Evolutionary conservation across 1,140 invertebrate species (phyloP).

Genomic region (Drosophila novamexicana): DNA sequence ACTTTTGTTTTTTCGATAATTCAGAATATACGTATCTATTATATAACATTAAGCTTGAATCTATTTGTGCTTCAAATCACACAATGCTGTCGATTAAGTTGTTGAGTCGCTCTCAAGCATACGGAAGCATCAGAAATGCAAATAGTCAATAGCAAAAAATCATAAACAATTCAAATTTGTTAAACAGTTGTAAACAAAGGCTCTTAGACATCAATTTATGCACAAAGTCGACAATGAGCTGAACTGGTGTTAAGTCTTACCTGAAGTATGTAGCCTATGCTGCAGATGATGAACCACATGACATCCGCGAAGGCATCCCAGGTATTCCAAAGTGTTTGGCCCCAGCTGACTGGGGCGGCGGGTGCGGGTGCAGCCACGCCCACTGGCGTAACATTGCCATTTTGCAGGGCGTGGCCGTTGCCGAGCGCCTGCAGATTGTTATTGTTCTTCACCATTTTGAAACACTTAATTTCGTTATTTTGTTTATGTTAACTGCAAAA

Average conservation of each 20-base stretch:
- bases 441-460: constrained; percentile 72
- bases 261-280: constrained; percentile 85
- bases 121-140: constrained; percentile 27
- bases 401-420: constrained; percentile 55
- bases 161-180: constrained; percentile 23
- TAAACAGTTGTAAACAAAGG: constrained; percentile 31
- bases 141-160: constrained; percentile 5
- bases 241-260: constrained; percentile 37
- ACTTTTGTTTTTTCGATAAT: neutral
- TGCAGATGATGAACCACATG: constrained; percentile 87
- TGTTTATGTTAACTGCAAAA: constrained; percentile 32
- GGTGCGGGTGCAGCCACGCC: constrained; percentile 24
- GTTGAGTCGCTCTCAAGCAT: constrained; percentile 15
- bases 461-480: constrained; percentile 19
- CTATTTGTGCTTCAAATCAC: constrained; percentile 26
- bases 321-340: constrained; percentile 68
- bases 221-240: constrained; percentile 13
- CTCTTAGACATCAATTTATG: neutral
- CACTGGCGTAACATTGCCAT: constrained; percentile 53
- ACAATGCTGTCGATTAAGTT: constrained; percentile 64
- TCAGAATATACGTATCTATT: constrained; percentile 15
- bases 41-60: constrained; percentile 19
- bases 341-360: constrained; percentile 30
- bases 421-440: constrained; percentile 48
- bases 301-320: constrained; percentile 86